Evolutionary conservation across 2,113 vertebrate species (phyloP), one percentile per base, ranked within the genome.

Genomic region (Harpagus bidentatus): DNA sequence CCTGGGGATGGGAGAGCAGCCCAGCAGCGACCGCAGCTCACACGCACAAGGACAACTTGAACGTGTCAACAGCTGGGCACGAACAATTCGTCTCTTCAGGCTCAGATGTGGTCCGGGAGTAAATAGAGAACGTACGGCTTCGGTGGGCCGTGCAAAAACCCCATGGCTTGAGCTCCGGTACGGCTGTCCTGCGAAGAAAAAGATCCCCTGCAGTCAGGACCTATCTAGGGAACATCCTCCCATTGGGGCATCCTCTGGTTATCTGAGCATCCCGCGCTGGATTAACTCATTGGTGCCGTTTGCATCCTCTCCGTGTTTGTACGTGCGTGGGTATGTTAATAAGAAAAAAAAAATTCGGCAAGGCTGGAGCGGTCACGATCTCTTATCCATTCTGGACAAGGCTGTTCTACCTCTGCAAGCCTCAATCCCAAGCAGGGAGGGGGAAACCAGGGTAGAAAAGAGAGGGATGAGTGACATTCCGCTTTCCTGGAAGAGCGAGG

Each of bases 321-420:
- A 36, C 1, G 4, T 6, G 13, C 31, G 7, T 5, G 16, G 4
- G 1, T 1, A 2, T 2, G 0, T n/a, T 43, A 69, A 53, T 16
- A 20, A 29, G 8, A 32, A 29, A 50, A 29, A 50, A 52, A 55
- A 29, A 40, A 10, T 0, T 0, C 4, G 36, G 9, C 7, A 15
- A 87, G 13, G 2, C 7, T 59, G 29, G 47, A 40, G 55, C 0
- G 0, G 10, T 32, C 63, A 40, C 3, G 3, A 22, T 16, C 45
- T 77, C 23, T 25, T 8, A 4, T 6, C 42, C 45, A 50, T 63
- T n/a, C 26, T 69, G 88, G 71, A 42, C 3, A 7, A 63, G 52
- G 66, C 29, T 52, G 42, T 61, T n/a, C 93, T 69, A 34, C 13
- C 13, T 55, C 42, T 70, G 43, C 50, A 53, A 84, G 31, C 23